These are phyloP conservation scores for Medauroidea extradentata DNA, from an alignment of 1,140 invertebrate genomes.

Conservation along the genomic window DNA sequence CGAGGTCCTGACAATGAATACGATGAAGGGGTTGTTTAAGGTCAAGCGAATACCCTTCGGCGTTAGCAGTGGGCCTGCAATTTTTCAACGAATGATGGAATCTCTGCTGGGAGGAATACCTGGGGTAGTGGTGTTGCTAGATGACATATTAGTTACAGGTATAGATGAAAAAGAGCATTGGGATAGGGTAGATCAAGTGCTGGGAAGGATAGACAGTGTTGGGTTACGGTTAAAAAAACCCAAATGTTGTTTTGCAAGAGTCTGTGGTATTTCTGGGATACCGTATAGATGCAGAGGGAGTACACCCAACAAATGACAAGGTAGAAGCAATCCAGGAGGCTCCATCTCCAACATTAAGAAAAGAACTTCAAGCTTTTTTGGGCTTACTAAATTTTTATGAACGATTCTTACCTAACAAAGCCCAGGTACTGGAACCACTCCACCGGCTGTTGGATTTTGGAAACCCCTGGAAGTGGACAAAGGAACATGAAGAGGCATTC, in stretches of 20 bases:
- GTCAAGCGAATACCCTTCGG: not conserved
- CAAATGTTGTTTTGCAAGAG: constrained; percentile 25
- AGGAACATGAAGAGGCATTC: not conserved
- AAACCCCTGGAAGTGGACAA: constrained; percentile 1
- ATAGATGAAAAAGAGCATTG: not conserved
- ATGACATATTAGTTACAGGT: not conserved
- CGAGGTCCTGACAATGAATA: not conserved
- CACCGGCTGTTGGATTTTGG: constrained; percentile 14
- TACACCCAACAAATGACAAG: constrained; percentile 29
- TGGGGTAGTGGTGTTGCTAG: not conserved
- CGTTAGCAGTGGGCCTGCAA: not conserved
- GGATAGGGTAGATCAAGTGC: not conserved
- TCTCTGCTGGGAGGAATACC: not conserved
- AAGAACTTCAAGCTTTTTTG: constrained; percentile 26
- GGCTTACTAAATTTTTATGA: constrained; percentile 31
- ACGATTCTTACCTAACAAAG: constrained; percentile 23
- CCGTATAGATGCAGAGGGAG: constrained; percentile 31
- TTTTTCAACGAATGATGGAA: not conserved
- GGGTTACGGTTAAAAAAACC: not conserved
- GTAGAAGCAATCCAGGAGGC: constrained; percentile 27
- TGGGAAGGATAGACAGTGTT: not conserved
- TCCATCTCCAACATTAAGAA: constrained; percentile 24
- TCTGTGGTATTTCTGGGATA: constrained; percentile 37
- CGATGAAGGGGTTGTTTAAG: not conserved
- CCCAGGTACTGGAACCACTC: constrained; percentile 9